Percentiles rank a stretch among this genome's conserved stretches.
Conservation (phyloP, 37 sponge, comb jelly and placozoan species). For the Amphimedon queenslandica region DNA sequence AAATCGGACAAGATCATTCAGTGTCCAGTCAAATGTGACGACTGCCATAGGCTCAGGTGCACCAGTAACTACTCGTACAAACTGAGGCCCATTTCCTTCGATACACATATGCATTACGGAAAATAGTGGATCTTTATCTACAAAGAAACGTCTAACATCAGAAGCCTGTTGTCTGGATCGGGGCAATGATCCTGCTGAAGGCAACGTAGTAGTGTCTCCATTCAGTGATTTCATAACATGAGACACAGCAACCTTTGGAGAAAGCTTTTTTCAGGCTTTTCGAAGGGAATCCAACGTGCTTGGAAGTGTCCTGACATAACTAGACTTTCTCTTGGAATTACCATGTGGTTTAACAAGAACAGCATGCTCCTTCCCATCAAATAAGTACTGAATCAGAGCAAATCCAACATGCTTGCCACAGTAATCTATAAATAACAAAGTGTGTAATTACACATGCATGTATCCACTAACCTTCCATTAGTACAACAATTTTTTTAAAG, state of each 20-base stretch:
- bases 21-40: not conserved
- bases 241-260: constrained; percentile 5
- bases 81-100: not conserved
- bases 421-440: no score
- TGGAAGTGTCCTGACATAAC: constrained; percentile 10
- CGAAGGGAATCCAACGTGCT: not conserved
- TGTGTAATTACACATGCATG: no score
- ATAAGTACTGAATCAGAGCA: not conserved
- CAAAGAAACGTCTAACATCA: not conserved
- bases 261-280: not conserved
- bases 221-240: no score
- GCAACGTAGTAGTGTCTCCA: not conserved
- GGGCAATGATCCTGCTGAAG: constrained; percentile 8
- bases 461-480: no score
- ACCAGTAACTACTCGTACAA: constrained; percentile 10
- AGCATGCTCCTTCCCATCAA: not conserved
- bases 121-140: constrained; percentile 3
- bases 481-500: no score
- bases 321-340: constrained; percentile 3
- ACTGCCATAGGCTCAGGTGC: constrained; percentile 12
- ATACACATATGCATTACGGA: constrained; percentile 18
- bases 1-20: constrained; percentile 8
- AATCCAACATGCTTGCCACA: no score
- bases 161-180: not conserved
- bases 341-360: not conserved